These are phyloP conservation scores for Engraulis encrasicolus DNA, from an alignment of 2,113 vertebrate genomes.

Conservation along the genomic window DNA sequence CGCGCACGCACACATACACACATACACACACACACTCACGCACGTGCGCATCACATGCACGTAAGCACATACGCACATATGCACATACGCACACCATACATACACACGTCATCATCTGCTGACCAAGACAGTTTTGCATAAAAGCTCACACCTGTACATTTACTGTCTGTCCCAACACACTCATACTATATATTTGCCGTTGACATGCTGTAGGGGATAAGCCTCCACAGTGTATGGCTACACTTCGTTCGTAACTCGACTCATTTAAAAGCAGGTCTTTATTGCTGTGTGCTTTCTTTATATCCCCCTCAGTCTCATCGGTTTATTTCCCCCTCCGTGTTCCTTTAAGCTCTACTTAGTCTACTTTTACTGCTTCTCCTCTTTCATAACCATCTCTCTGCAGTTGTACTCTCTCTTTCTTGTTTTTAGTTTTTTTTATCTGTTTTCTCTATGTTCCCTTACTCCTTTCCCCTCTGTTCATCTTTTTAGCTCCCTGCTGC, in stretches of 20 bases:
- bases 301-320: no score
- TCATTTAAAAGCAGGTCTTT: no score
- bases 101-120: conserved; percentile 35
- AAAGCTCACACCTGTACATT: no score
- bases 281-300: no score
- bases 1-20: not conserved
- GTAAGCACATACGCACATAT: not conserved
- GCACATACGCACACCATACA: no score
- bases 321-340: not conserved
- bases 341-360: conserved; percentile 8
- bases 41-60: not conserved
- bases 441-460: no score
- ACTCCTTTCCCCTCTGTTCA: no score
- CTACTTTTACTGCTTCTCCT: conserved; percentile 30
- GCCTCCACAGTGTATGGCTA: no score
- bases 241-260: no score
- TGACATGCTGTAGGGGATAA: no score
- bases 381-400: not conserved
- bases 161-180: conserved; percentile 25
- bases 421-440: not conserved
- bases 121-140: not conserved
- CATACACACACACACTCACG: no score
- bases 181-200: conserved; percentile 27
- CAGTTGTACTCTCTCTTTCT: not conserved
- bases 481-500: no score